Evolutionary conservation across 2,888 invertebrate genomes (phyloP), one percentile per base, ranked within the genome.

Genomic region (Seladonia tumulorum): DNA sequence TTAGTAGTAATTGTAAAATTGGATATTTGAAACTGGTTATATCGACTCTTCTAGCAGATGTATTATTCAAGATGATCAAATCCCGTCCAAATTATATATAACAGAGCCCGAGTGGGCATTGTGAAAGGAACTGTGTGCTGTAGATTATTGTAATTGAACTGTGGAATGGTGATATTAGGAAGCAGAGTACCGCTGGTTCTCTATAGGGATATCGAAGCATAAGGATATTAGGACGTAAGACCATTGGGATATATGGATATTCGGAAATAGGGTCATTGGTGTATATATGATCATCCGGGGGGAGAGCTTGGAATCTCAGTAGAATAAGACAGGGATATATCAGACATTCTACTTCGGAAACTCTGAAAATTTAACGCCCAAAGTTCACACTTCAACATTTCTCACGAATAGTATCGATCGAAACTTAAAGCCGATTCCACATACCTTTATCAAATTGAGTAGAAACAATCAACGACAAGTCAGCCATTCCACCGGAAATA

Each of bases 211-310:
- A 70, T 70, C 70, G 70, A 42, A 42, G 39, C 70, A 39, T 70
- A 70, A 70, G 70, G 70, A 70, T 70, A 70, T 70, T 70, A 42
- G n/a, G 70, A 70, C n/a, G 70, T 42, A 70, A 70, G 39, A 70
- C 70, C 70, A 70, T 70, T 70, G 70, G 70, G 39, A 70, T 70
- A 22, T 42, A 70, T 70, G 70, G 70, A 70, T 70, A 70, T 70
- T 70, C 70, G 39, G 70, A 70, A 70, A 70, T 70, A 70, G 70
- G 70, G 70, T 70, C 70, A 70, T 70, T 39, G 39, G 39, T 70
- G 70, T 70, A 70, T 70, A 42, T 70, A 70, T 42, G 70, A 42
- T 70, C 70, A 70, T 70, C 70, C 70, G 70, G 22, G 70, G 68
- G 68, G 22, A 22, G 5, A 70, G 39, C 22, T n/a, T n/a, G 39